Base-by-base conservation (phyloP, 2,797 vertebrate species). In the Rhodeus uyekii region DNA sequence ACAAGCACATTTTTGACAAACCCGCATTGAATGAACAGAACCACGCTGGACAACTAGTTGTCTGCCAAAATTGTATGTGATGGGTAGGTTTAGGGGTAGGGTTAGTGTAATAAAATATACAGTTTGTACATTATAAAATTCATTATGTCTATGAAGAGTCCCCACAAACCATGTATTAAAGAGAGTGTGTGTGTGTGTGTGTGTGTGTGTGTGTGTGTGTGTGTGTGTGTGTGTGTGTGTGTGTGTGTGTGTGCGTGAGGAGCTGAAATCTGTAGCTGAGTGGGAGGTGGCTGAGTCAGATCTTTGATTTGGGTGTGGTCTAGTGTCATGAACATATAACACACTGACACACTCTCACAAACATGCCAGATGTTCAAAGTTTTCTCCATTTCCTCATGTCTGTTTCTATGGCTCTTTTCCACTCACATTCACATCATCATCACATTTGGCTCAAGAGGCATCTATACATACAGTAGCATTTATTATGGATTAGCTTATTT, bases 261-360 rank as follows among this genome's bases (percentile, higher is more conserved):
- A 60, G 13, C 12, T 7, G 2, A 60, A 76, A 46, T 78, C 32
- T 60, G 53, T 58, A 46, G 83, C 55, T 39, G 75, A 78, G 76
- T 78, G 78, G 68, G 84, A 82, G 69, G 72, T 2, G 81, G 86
- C 88, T 90, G 90, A 91, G 77, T 91, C 90, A 91, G 86, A 88
- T 79, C 50, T 74, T 83, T 84, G 71, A 82, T 83, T 83, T 86
- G 88, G 82, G 82, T 83, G 50, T 82, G n/a, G 39, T 84, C 76
- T 78, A 91, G 36, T 42, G 42, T 61, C 48, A 19, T 39, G 55
- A 55, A 72, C 58, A 48, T 48, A 48, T 14, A 58, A 50, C 42
- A 38, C 13, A 42, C n/a, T 81, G 76, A 76, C 48, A 61, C 60
- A 77, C 79, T 81, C 61, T 72, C 64, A 78, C 39, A 82, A 42